Conservation (phyloP, 2,113 vertebrate species). For the Indri indri region DNA sequence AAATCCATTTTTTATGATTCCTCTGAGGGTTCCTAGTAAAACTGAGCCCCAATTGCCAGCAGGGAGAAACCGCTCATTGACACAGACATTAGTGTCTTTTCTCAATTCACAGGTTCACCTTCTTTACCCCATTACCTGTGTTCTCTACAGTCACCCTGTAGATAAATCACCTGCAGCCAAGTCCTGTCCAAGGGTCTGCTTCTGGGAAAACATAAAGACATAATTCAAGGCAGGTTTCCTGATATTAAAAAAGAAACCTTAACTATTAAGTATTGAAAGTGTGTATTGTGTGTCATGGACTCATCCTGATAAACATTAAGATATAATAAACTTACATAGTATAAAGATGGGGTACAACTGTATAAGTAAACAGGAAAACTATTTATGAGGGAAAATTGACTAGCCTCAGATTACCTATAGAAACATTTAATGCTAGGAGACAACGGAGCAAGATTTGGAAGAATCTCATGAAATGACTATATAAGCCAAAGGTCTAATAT, state of each 20-base stretch:
- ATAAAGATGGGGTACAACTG: not conserved
- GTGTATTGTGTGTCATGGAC: not conserved
- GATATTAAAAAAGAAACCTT: not conserved
- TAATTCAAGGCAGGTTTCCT: not conserved
- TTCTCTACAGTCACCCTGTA: not conserved
- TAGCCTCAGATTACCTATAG: not conserved
- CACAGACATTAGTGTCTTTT: not conserved
- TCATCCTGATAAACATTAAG: not conserved
- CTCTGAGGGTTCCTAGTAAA: not conserved
- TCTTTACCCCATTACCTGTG: not conserved
- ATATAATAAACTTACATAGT: not conserved
- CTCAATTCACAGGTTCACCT: not conserved
- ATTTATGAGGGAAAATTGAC: not conserved
- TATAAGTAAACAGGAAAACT: not conserved
- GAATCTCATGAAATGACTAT: not conserved
- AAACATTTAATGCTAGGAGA: not conserved
- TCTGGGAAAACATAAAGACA: not conserved
- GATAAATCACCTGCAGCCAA: not conserved
- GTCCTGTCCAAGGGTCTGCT: not conserved
- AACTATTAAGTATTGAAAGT: not conserved
- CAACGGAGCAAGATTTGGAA: not conserved
- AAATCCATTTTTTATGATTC: not conserved
- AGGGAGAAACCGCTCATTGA: not conserved
- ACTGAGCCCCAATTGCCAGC: not conserved
- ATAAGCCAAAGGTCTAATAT: not conserved